A percentile compares a stretch with the other conserved stretches of the same genome.
Evolutionary conservation across 1,140 invertebrate species (phyloP).

Genomic region (Lamellibrachia luymesi): DNA sequence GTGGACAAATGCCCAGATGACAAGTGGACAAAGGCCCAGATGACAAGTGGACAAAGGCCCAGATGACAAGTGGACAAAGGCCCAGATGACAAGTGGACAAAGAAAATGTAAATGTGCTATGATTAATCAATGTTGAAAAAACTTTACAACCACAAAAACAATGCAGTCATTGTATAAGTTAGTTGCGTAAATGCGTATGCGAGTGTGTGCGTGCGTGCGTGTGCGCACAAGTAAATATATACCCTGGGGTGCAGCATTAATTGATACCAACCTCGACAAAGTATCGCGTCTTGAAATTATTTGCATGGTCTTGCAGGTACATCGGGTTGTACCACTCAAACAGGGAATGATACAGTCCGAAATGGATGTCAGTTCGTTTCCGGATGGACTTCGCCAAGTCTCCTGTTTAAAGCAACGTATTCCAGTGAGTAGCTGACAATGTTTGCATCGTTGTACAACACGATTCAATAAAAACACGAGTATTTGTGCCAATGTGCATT

Average conservation of each 20-base stretch:
- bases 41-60: no score
- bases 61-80: no score
- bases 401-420: slow-evolving; percentile 52
- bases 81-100: no score
- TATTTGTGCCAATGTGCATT: not conserved
- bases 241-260: not conserved
- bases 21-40: no score
- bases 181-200: not conserved
- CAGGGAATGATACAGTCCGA: slow-evolving; percentile 86
- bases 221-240: not conserved
- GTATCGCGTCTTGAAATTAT: slow-evolving; percentile 64
- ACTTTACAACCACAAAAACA: no score
- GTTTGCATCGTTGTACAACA: not conserved
- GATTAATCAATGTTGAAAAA: no score
- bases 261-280: slow-evolving; percentile 54
- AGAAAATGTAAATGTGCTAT: no score
- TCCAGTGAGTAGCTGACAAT: not conserved
- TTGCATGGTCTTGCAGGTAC: slow-evolving; percentile 71
- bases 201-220: not conserved
- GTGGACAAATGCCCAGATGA: no score
- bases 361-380: slow-evolving; percentile 66
- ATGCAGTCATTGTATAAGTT: no score
- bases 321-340: slow-evolving; percentile 90
- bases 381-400: slow-evolving; percentile 74
- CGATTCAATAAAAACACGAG: not conserved